These are phyloP conservation scores for Thamnophis elegans DNA, from an alignment of 2,797 vertebrate genomes.

Conservation along the genomic window DNA sequence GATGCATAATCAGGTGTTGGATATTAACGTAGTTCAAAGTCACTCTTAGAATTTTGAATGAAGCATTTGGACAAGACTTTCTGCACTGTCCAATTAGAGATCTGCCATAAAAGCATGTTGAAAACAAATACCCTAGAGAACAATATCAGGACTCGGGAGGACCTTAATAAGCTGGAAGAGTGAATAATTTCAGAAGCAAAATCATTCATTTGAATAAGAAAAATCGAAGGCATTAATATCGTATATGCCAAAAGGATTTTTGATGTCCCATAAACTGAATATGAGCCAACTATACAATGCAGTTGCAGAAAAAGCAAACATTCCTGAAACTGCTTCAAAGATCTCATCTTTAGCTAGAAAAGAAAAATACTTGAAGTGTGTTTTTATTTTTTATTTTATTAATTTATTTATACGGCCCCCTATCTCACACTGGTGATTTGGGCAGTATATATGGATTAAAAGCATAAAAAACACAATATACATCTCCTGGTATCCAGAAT, in stretches of 20 bases:
- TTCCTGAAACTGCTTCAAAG: background rate
- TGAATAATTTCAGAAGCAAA: background rate
- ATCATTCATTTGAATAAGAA: background rate
- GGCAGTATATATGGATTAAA: background rate
- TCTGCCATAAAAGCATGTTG: background rate
- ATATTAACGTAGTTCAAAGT: background rate
- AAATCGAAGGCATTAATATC: background rate
- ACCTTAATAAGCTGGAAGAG: background rate
- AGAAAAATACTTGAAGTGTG: background rate
- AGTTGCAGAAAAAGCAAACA: background rate
- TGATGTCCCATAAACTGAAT: background rate
- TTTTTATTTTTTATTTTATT: background rate
- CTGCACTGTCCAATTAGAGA: background rate
- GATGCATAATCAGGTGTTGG: background rate
- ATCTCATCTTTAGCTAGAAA: background rate
- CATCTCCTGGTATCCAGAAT: background rate
- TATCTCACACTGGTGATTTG: background rate
- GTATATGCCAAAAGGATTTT: background rate
- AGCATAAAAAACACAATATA: background rate
- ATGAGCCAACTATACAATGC: background rate
- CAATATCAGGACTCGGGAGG: background rate
- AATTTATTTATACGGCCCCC: background rate
- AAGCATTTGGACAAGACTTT: background rate
- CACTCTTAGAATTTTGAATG: background rate
- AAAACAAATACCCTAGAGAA: background rate